Conservation (phyloP, 2,113 vertebrate genomes). For the Chloroceryle aenea region DNA sequence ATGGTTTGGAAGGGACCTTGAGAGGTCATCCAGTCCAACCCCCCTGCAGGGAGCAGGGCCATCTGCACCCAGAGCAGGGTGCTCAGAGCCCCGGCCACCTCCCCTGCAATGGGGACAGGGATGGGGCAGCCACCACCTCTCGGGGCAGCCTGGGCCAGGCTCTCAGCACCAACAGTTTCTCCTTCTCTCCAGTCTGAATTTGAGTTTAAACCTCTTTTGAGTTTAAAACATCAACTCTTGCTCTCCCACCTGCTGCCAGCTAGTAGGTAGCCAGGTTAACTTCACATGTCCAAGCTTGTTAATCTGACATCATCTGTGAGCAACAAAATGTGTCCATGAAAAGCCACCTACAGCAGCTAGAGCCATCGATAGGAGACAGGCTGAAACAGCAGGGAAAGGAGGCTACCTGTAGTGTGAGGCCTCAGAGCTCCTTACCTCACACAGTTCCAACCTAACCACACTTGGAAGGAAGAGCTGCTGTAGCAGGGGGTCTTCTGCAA, state of each 20-base stretch:
- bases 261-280: not conserved
- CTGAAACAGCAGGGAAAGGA: fast-evolving
- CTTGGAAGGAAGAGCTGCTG: not conserved
- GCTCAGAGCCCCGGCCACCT: too few species aligned
- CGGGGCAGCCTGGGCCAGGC: not conserved
- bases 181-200: not conserved
- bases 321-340: not conserved
- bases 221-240: not conserved
- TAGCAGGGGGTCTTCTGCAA: not conserved
- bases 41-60: not conserved
- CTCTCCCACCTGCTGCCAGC: not conserved
- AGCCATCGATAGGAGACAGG: not conserved
- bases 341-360: not conserved
- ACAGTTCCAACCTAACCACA: not conserved
- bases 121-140: too few species aligned
- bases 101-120: too few species aligned
- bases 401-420: not conserved
- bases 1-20: not conserved
- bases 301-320: not conserved
- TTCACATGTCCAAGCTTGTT: not conserved
- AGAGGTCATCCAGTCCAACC: not conserved
- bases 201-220: not conserved
- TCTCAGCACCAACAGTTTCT: not conserved
- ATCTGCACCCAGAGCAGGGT: not conserved
- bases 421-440: not conserved